Evolutionary conservation across 2,888 invertebrate species (phyloP), one percentile per base, ranked within the genome.

Genomic region (Drosophila helvetica): DNA sequence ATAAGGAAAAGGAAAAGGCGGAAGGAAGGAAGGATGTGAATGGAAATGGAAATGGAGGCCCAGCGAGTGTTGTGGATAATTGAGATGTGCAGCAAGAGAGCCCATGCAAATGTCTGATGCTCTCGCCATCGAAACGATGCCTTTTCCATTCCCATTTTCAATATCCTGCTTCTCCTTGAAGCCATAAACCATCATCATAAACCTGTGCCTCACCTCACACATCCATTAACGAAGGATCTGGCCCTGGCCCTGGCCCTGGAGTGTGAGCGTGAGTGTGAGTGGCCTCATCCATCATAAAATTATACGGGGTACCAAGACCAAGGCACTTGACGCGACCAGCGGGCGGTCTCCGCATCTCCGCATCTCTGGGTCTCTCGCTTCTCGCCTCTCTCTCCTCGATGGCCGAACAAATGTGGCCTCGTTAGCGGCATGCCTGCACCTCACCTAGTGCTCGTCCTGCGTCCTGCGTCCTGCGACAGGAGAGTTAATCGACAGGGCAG

Each of bases 231-330:
- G 18, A 55, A 58, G 60, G 52, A 52, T 15, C 12, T 42, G 7
- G 38, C 22, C 22, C 22, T 22, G 60, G 52, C 50, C 10, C 12
- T 42, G 7, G 38, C 22, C 22, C 22, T 22, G 22, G 22, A 22
- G 22, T 22, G 22, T 22, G 22, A 22, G 22, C 4, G 15, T 12
- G 33, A 10, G 30, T 33, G 48, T 42, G 38, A 47, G 61, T 55
- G 45, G 27, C 57, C 46, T 50, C 48, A 72, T 64, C 67, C 65
- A 71, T 79, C 86, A 86, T 86, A 82, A 80, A 80, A 86, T 82
- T 76, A 79, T 69, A 86, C 63, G 77, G 55, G 30, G 17, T 15
- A n/a, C 38, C 38, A 38, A n/a, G 38, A 38, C 6, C 18, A 15
- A 33, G 63, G 67, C 70, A 78, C 78, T 80, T 84, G 65, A 78